Conservation (phyloP, 2,888 invertebrate species). For the Dasypogon diadema region DNA sequence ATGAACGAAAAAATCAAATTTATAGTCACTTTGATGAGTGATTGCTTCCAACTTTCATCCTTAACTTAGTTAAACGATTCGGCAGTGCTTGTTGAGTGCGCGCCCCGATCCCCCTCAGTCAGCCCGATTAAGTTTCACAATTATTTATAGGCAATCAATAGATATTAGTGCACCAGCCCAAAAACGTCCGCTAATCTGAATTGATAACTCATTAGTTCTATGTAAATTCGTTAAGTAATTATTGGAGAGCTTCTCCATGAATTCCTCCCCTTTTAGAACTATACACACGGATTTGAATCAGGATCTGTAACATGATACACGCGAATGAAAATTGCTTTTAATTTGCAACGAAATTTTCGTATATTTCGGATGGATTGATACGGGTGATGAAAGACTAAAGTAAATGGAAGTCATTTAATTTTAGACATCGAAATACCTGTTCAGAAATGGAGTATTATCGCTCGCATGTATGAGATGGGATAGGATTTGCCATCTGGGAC, state of each 20-base stretch:
- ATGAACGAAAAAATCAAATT: conserved; percentile 40
- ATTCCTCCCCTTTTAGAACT: too few relatives aligned
- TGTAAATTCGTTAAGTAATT: conserved; percentile 27
- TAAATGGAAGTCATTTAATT: too few relatives aligned
- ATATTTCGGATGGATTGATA: too few relatives aligned
- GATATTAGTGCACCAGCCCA: conserved; percentile 1
- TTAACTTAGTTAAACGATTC: conserved; percentile 28
- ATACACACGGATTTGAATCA: too few relatives aligned
- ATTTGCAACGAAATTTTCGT: too few relatives aligned
- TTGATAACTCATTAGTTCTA: conserved; percentile 27
- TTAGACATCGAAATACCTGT: too few relatives aligned
- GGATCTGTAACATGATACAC: too few relatives aligned
- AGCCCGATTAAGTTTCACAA: conserved; percentile 8
- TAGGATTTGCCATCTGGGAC: too few relatives aligned
- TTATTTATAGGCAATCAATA: conserved; percentile 40
- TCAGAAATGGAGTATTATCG: too few relatives aligned
- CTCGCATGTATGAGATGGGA: too few relatives aligned
- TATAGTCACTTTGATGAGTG: conserved; percentile 40
- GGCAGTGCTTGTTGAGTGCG: not conserved
- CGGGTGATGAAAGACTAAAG: too few relatives aligned
- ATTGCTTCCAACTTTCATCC: conserved; percentile 37
- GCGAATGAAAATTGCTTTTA: too few relatives aligned
- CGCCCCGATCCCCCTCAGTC: not conserved
- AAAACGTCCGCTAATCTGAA: not conserved
- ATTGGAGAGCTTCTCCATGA: not conserved